phyloP scores from a whole-genome alignment of 2,113 vertebrate species.

The Nothocercus nigrocapillus region DNA sequence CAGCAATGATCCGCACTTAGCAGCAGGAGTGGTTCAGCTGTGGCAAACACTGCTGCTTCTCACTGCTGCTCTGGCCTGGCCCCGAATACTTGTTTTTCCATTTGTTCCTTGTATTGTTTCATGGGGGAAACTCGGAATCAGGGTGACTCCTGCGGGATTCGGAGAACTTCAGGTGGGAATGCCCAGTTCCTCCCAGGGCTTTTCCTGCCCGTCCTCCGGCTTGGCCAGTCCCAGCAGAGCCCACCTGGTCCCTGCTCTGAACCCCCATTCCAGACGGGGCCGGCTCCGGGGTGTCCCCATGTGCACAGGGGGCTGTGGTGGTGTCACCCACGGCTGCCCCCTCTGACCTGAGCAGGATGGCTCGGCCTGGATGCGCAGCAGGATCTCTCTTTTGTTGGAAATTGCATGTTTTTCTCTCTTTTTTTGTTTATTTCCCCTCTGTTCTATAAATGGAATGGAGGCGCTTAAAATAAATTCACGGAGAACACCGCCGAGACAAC shows the following conservation, averaged over 20 bases:
- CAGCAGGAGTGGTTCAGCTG: neutral
- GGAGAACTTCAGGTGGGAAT: neutral
- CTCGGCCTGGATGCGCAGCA: neutral
- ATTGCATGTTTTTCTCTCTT: neutral
- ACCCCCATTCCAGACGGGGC: neutral
- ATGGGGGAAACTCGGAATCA: neutral
- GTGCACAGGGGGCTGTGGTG: no score
- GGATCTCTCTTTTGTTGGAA: conserved; percentile 48
- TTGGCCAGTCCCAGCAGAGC: neutral
- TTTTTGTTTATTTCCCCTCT: no score
- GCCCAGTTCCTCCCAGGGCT: neutral
- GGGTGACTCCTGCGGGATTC: neutral
- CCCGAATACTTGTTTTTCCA: neutral
- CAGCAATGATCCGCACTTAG: neutral
- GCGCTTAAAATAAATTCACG: conserved; percentile 48
- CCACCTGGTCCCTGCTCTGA: neutral
- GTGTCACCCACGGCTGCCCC: neutral
- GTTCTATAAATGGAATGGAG: conserved; percentile 46
- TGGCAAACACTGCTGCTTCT: neutral
- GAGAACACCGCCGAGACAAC: conserved; percentile 58
- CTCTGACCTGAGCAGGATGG: neutral
- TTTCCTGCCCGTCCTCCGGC: neutral
- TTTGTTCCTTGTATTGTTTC: conserved; percentile 19
- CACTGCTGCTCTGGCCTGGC: neutral
- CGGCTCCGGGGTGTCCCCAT: neutral